Evolutionary conservation across 1,140 invertebrate genomes (phyloP).

Genomic region (Lordiphosa collinella): DNA sequence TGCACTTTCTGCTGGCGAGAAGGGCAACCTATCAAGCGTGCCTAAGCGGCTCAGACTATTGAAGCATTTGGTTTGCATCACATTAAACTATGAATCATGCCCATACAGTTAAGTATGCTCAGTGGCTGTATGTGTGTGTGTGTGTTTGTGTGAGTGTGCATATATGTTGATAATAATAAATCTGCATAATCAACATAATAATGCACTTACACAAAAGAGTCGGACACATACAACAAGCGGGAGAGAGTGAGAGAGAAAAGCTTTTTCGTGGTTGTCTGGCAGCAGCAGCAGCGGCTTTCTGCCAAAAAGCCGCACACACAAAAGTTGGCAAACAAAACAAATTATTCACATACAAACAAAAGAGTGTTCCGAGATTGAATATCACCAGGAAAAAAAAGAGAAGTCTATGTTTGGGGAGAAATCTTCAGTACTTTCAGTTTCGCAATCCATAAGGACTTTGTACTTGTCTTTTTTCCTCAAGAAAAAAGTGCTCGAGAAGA

Average conservation of each 20-base stretch:
- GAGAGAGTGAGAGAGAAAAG: neutral
- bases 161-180: slow-evolving; percentile 62
- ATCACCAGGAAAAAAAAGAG: no score
- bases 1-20: slow-evolving; percentile 14
- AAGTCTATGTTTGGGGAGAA: no score
- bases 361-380: no score
- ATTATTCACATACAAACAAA: slow-evolving; percentile 37
- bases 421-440: no score
- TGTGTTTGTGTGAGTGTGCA: slow-evolving; percentile 14
- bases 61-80: slow-evolving; percentile 32
- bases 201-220: slow-evolving; percentile 46
- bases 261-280: slow-evolving; percentile 34
- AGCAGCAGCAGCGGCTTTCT: slow-evolving; percentile 30
- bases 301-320: slow-evolving; percentile 32
- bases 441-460: no score
- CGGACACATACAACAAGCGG: neutral
- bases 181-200: slow-evolving; percentile 64
- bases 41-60: slow-evolving; percentile 62
- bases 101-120: slow-evolving; percentile 6
- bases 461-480: no score
- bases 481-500: no score
- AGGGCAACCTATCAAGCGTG: slow-evolving; percentile 49
- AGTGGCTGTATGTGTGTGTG: slow-evolving; percentile 13
- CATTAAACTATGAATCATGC: slow-evolving; percentile 56
- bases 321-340: slow-evolving; percentile 58